Conservation (phyloP, 2,888 invertebrate genomes). For the Oscheius sp. region DNA sequence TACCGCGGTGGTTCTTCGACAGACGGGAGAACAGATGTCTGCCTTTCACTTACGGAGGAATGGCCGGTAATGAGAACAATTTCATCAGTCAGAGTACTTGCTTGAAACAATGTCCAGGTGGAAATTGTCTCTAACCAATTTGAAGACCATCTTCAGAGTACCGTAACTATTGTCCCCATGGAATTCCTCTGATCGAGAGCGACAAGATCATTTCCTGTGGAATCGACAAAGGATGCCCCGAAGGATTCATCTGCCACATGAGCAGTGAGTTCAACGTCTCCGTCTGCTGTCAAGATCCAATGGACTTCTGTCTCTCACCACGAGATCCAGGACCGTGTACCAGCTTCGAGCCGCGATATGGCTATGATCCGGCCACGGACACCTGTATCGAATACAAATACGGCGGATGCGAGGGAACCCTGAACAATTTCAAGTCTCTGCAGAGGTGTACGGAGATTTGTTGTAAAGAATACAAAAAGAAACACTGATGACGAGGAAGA, state of each 20-base stretch:
- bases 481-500: constrained; percentile 24
- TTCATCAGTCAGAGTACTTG: constrained; percentile 66
- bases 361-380: constrained; percentile 67
- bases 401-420: constrained; percentile 70
- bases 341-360: constrained; percentile 62
- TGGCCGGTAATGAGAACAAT: constrained; percentile 71
- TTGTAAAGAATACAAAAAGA: constrained; percentile 69
- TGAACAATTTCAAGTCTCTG: constrained; percentile 69
- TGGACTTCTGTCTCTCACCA: constrained; percentile 69
- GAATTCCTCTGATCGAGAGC: constrained; percentile 65
- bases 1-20: constrained; percentile 70
- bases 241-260: constrained; percentile 71
- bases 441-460: constrained; percentile 72
- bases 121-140: neutral
- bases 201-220: constrained; percentile 64
- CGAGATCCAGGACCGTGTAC: constrained; percentile 69
- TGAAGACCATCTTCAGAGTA: constrained; percentile 44
- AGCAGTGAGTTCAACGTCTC: constrained; percentile 66
- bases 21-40: constrained; percentile 60
- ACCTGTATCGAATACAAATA: constrained; percentile 69
- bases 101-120: constrained; percentile 59
- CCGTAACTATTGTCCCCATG: constrained; percentile 69
- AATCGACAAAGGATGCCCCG: constrained; percentile 66
- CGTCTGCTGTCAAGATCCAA: constrained; percentile 71
- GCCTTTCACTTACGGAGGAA: constrained; percentile 67